Evolutionary conservation across 2,797 vertebrate genomes (phyloP).

Genomic region (Crocidura indochinensis): DNA sequence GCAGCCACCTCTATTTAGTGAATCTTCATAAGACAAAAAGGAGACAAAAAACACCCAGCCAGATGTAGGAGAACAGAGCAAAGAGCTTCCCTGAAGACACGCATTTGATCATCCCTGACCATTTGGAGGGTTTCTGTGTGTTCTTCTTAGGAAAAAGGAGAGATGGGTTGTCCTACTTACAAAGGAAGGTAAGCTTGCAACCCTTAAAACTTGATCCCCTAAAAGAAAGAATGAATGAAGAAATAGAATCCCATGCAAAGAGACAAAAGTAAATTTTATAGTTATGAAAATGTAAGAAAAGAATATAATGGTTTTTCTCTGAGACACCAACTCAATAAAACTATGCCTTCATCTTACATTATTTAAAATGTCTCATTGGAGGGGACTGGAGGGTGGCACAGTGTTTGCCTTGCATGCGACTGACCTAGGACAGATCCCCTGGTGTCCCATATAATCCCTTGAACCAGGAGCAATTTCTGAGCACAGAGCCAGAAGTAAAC

Average conservation of each 20-base stretch:
- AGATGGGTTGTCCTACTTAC: background rate
- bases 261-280: slow-evolving; percentile 26
- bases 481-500: too few relatives aligned
- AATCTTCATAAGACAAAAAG: slow-evolving; percentile 38
- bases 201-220: background rate
- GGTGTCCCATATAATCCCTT: too few relatives aligned
- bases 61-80: background rate
- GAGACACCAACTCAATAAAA: too few relatives aligned
- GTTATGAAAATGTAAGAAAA: background rate
- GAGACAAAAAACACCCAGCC: slow-evolving; percentile 15
- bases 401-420: too few relatives aligned
- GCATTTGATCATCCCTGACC: background rate
- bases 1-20: background rate
- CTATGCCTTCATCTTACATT: too few relatives aligned
- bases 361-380: too few relatives aligned
- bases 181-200: background rate
- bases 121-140: background rate
- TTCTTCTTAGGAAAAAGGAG: background rate
- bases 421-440: too few relatives aligned
- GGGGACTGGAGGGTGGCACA: too few relatives aligned
- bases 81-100: background rate
- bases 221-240: background rate
- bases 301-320: background rate
- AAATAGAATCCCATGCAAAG: background rate
- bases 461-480: too few relatives aligned